These are phyloP conservation scores for Asteroscopus sphinx DNA, from an alignment of 2,888 invertebrate species.

Conservation along the genomic window DNA sequence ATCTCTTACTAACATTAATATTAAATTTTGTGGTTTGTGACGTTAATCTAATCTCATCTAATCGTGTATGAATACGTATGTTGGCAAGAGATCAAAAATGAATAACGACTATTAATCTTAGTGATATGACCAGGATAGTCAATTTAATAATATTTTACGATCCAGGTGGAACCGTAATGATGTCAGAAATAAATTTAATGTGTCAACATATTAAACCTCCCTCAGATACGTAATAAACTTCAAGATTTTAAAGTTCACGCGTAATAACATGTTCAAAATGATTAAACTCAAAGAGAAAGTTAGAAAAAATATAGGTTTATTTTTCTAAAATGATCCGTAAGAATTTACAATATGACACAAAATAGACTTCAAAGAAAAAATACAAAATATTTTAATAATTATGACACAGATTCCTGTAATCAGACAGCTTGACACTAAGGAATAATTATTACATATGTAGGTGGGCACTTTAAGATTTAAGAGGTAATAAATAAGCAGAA, in stretches of 20 bases:
- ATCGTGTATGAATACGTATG: constrained; percentile 49
- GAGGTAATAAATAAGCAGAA: no score
- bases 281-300: constrained; percentile 14
- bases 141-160: constrained; percentile 53
- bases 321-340: constrained; percentile 8
- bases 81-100: constrained; percentile 60
- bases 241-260: constrained; percentile 33
- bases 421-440: no score
- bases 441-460: no score
- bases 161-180: constrained; percentile 43
- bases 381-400: no score
- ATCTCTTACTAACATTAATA: constrained; percentile 44
- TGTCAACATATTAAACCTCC: constrained; percentile 26
- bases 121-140: constrained; percentile 56
- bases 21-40: constrained; percentile 37
- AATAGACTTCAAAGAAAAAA: neutral
- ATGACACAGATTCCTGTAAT: no score
- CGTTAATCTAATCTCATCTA: constrained; percentile 51
- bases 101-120: constrained; percentile 50
- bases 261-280: constrained; percentile 30
- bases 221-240: constrained; percentile 27
- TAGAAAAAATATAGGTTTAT: constrained; percentile 9
- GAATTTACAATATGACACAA: neutral
- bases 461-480: no score
- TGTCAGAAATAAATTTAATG: constrained; percentile 50